Percentiles rank a stretch among this genome's conserved stretches.
phyloP scores from a whole-genome alignment of 2,888 invertebrate genomes.

The Phlogophora meticulosa region DNA sequence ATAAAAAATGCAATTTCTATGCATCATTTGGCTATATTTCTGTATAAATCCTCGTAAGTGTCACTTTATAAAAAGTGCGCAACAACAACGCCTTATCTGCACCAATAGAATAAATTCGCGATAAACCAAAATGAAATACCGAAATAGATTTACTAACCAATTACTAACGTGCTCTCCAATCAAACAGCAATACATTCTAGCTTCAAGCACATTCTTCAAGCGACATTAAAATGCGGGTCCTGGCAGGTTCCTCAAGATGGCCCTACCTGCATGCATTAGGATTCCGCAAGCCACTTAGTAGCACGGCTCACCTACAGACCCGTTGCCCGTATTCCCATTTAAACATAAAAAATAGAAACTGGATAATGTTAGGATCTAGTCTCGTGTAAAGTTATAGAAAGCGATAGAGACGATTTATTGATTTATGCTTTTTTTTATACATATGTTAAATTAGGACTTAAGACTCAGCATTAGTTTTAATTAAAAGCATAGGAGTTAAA shows the following conservation, averaged over 20 bases:
- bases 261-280: slow-evolving; percentile 88
- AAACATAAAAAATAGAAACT: slow-evolving; percentile 88
- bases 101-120: slow-evolving; percentile 59
- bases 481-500: not conserved
- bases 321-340: slow-evolving; percentile 90
- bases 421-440: not conserved
- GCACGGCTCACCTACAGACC: slow-evolving; percentile 89
- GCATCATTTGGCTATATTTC: slow-evolving; percentile 39
- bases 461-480: not conserved
- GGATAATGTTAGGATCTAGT: slow-evolving; percentile 88
- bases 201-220: slow-evolving; percentile 62
- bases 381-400: slow-evolving; percentile 67
- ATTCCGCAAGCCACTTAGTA: slow-evolving; percentile 84
- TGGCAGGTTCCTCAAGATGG: slow-evolving; percentile 70
- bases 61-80: slow-evolving; percentile 37
- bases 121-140: slow-evolving; percentile 59
- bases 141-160: slow-evolving; percentile 60
- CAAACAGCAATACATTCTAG: slow-evolving; percentile 58
- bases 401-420: slow-evolving; percentile 70
- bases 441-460: not conserved
- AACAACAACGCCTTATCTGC: slow-evolving; percentile 21
- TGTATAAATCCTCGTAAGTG: slow-evolving; percentile 30
- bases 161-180: slow-evolving; percentile 62
- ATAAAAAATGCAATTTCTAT: slow-evolving; percentile 49
- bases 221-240: slow-evolving; percentile 68